Conservation (phyloP, 2,797 vertebrate genomes). For the Rachycentron canadum region DNA sequence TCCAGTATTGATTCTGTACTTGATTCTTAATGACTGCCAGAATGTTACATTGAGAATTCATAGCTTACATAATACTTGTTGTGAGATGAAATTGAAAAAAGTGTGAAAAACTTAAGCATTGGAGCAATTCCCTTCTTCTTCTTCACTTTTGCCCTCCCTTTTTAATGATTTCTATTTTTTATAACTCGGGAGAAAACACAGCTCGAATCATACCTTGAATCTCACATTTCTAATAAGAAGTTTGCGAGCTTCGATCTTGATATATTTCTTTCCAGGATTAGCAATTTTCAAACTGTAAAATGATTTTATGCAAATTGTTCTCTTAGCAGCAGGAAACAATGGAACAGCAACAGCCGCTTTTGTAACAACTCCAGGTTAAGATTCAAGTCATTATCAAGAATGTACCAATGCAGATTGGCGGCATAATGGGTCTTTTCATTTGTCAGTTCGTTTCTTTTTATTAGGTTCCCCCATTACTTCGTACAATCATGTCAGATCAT, state of each 20-base stretch:
- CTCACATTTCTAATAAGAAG: conserved; percentile 19
- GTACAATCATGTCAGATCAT: conserved; percentile 35
- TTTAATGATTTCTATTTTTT: background rate
- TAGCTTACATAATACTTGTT: background rate
- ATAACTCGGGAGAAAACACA: conserved; percentile 10
- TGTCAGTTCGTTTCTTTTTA: conserved; percentile 46
- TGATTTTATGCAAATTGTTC: conserved; percentile 51
- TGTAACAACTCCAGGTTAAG: conserved; percentile 46
- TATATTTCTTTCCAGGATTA: conserved; percentile 24
- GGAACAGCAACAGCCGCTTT: conserved; percentile 20
- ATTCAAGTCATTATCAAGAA: conserved; percentile 54
- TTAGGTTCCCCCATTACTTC: conserved; percentile 33
- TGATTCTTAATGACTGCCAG: background rate
- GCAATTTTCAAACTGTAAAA: conserved; percentile 32
- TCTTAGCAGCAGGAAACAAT: conserved; percentile 33
- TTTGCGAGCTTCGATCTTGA: conserved; percentile 33
- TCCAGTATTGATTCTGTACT: background rate
- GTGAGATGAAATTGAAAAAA: conserved; percentile 1
- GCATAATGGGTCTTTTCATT: conserved; percentile 40
- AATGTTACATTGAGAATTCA: background rate
- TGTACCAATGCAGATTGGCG: conserved; percentile 49
- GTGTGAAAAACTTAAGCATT: background rate
- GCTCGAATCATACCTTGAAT: background rate
- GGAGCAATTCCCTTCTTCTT: background rate
- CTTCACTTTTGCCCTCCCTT: background rate